These are phyloP conservation scores for Anableps anableps DNA, from an alignment of 2,797 vertebrate species.

Conservation along the genomic window DNA sequence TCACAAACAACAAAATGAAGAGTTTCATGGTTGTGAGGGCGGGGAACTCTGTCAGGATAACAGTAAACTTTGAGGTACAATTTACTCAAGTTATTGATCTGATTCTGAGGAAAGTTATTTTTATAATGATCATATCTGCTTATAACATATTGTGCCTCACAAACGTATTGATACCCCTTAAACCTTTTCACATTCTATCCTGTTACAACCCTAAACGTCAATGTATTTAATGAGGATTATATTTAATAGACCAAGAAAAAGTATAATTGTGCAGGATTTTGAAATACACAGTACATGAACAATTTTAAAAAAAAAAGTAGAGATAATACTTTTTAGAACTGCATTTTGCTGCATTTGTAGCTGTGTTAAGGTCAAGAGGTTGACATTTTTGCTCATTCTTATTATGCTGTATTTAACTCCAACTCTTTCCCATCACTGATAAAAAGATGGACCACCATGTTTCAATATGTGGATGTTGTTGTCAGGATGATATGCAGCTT, in stretches of 20 bases:
- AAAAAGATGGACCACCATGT: neutral
- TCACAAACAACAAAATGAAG: constrained; percentile 81
- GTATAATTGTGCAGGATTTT: neutral
- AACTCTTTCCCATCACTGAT: neutral
- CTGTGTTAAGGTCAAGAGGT: neutral
- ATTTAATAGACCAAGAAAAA: neutral
- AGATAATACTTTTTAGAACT: neutral
- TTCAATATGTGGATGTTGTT: too few relatives aligned
- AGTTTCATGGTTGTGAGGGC: constrained; percentile 81
- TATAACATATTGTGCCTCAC: neutral
- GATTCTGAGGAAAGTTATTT: neutral
- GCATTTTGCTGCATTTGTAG: neutral
- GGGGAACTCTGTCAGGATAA: constrained; percentile 83
- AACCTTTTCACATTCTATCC: neutral
- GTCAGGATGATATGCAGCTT: neutral
- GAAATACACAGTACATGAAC: neutral
- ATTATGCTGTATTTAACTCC: neutral
- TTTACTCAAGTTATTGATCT: neutral
- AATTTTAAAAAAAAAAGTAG: neutral
- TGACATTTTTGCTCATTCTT: neutral
- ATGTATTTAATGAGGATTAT: neutral
- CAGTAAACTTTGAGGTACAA: constrained; percentile 85
- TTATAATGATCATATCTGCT: neutral
- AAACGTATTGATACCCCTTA: neutral
- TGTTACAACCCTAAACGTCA: neutral